A percentile compares a stretch with the other conserved stretches of the same genome.
phyloP scores from a whole-genome alignment of 2,888 invertebrate species.

The Acleris laterana region DNA sequence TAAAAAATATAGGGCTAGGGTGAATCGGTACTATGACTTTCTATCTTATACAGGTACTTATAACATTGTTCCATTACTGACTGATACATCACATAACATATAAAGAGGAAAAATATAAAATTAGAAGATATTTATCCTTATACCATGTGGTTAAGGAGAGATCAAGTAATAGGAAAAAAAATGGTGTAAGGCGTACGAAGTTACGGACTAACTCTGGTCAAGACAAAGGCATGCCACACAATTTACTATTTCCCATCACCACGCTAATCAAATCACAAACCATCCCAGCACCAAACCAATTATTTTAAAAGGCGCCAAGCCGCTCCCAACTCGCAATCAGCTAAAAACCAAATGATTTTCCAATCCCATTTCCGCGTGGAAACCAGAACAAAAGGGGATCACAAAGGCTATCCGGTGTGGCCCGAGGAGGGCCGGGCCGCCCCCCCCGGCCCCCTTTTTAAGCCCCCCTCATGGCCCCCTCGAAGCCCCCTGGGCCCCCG shows the following conservation, averaged over 20 bases:
- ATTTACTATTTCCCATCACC: conserved; percentile 5
- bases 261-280: conserved; percentile 6
- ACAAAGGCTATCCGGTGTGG: conserved; percentile 65
- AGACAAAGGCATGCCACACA: neutral
- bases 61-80: too few species aligned
- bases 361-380: conserved; percentile 79
- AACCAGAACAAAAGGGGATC: conserved; percentile 69
- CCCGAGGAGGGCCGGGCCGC: conserved; percentile 25
- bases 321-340: conserved; percentile 61
- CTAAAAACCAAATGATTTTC: conserved; percentile 82
- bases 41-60: too few species aligned
- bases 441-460: conserved; percentile 40
- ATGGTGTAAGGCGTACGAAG: too few species aligned
- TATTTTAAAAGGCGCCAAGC: conserved; percentile 33
- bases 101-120: too few species aligned
- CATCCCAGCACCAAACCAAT: conserved; percentile 26
- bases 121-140: too few species aligned
- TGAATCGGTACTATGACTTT: too few species aligned
- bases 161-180: too few species aligned
- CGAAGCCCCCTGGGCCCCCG: conserved; percentile 45
- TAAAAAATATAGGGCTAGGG: too few species aligned
- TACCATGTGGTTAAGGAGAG: too few species aligned
- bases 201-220: too few species aligned
- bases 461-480: conserved; percentile 44
- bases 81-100: too few species aligned